Conservation (phyloP, 2,888 invertebrate species). For the Tubiluchus corallicola region DNA sequence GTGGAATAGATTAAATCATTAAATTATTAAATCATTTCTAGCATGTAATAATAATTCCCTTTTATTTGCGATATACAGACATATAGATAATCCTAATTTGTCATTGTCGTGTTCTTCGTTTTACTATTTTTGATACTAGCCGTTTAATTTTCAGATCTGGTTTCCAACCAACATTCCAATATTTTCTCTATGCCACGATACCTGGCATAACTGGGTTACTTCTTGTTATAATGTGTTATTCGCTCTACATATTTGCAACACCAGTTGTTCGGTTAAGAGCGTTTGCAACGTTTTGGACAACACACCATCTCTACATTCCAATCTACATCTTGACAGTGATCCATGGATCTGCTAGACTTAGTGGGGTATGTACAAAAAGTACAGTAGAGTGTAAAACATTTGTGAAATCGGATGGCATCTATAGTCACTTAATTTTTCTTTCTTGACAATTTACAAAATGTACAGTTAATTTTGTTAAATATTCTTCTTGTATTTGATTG, state of each 20-base stretch:
- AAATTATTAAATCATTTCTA: too few relatives aligned
- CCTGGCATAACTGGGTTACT: constrained; percentile 52
- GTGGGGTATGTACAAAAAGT: constrained; percentile 52
- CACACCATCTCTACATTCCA: constrained; percentile 69
- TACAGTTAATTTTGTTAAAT: constrained; percentile 5
- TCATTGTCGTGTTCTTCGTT: too few relatives aligned
- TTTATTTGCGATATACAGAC: too few relatives aligned
- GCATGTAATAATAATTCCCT: too few relatives aligned
- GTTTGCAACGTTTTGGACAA: constrained; percentile 85
- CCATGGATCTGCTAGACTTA: constrained; percentile 73
- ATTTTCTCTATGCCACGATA: not conserved
- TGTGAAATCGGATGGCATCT: too few relatives aligned
- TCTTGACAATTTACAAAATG: too few relatives aligned
- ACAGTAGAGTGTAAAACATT: too few relatives aligned
- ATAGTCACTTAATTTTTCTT: too few relatives aligned
- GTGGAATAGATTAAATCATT: too few relatives aligned
- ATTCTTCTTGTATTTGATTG: not conserved
- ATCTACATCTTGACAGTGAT: constrained; percentile 67
- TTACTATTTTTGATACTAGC: too few relatives aligned
- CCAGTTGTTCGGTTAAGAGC: constrained; percentile 77
- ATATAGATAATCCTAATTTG: too few relatives aligned
- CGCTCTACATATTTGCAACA: constrained; percentile 91
- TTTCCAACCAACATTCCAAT: constrained; percentile 42
- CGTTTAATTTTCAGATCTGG: constrained; percentile 45
- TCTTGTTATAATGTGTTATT: constrained; percentile 72